Base-by-base conservation (phyloP, 1,140 invertebrate genomes). In the Arctopsyche grandis region DNA sequence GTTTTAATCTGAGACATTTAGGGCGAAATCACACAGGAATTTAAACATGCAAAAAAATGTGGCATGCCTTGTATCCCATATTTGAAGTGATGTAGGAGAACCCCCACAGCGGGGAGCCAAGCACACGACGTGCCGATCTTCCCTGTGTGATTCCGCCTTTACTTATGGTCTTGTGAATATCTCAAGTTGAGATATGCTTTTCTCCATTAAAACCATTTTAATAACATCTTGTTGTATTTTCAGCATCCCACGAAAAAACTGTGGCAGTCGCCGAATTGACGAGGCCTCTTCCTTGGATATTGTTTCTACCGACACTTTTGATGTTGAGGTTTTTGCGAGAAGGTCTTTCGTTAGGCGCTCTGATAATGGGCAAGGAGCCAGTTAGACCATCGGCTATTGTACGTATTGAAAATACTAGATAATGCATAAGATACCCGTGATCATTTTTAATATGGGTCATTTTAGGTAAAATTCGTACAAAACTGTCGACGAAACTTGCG, bases 211-310 rank as follows among this genome's bases (percentile, higher is more conserved):
- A 3, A 66, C 26, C 14, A 29, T 21, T 19, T 66, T 43, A 71
- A 43, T 71, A n/a, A n/a, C n/a, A n/a, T n/a, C 22, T 70, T 77
- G 52, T 73, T 48, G 77, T 74, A 29, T 71, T 75, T 80, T 52
- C 60, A 85, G 86, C 5, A 84, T 85, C 75, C 87, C 88, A 66
- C 77, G 89, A 89, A 12, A 88, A 84, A 84, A 82, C 48, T 73
- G 88, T 83, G 7, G 81, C 80, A 1, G 81, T 79, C 44, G 82
- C 86, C 0, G 86, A 90, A 80, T 83, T 91, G 14, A 85, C 90
- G 5, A 87, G 89, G 46, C 90, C 91, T 0, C 81, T 91, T 38
- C 90, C 90, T 0, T 91, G 91, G 91, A 79, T 91, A 4, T 85
- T 91, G 7, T 91, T 91, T 77, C 80, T 91, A 3, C 85, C 86